Evolutionary conservation across 2,797 vertebrate species (phyloP).

Genomic region (Siniperca undulata): DNA sequence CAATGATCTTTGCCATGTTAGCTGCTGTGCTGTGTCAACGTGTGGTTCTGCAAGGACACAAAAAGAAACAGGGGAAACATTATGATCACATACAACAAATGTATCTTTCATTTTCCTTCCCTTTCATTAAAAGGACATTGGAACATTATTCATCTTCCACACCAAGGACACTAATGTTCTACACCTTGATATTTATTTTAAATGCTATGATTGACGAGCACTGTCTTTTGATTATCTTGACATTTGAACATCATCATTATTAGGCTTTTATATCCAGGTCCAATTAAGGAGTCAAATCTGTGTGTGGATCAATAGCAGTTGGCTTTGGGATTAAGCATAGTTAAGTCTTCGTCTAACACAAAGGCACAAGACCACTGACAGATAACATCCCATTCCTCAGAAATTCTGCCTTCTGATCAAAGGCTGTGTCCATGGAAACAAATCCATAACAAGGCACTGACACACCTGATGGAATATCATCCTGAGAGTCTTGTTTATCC

Average conservation of each 20-base stretch:
- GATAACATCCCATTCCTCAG: slow-evolving; percentile 70
- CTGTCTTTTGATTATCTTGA: slow-evolving; percentile 44
- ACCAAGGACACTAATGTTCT: slow-evolving; percentile 2
- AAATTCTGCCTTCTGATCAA: slow-evolving; percentile 68
- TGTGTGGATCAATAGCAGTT: slow-evolving; percentile 71
- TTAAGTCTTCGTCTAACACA: slow-evolving; percentile 57
- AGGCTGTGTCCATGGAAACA: slow-evolving; percentile 77
- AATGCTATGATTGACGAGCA: slow-evolving; percentile 32
- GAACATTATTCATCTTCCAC: neutral
- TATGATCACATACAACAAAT: slow-evolving; percentile 51
- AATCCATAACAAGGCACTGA: slow-evolving; percentile 68
- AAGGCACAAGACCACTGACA: slow-evolving; percentile 64
- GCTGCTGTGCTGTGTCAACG: slow-evolving; percentile 99
- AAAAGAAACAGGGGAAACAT: slow-evolving; percentile 55
- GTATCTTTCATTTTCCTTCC: slow-evolving; percentile 29
- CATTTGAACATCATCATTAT: slow-evolving; percentile 58
- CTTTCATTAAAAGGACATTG: slow-evolving; percentile 13
- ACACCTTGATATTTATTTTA: slow-evolving; percentile 9
- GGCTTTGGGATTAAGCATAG: slow-evolving; percentile 60
- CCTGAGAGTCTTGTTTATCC: slow-evolving; percentile 56
- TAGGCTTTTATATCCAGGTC: slow-evolving; percentile 64
- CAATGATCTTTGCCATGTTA: slow-evolving; percentile 88
- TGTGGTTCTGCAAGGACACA: slow-evolving; percentile 92
- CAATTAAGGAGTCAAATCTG: slow-evolving; percentile 72
- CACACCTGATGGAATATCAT: slow-evolving; percentile 60